Conservation (phyloP, 2,113 vertebrate genomes). For the Vidua macroura region DNA sequence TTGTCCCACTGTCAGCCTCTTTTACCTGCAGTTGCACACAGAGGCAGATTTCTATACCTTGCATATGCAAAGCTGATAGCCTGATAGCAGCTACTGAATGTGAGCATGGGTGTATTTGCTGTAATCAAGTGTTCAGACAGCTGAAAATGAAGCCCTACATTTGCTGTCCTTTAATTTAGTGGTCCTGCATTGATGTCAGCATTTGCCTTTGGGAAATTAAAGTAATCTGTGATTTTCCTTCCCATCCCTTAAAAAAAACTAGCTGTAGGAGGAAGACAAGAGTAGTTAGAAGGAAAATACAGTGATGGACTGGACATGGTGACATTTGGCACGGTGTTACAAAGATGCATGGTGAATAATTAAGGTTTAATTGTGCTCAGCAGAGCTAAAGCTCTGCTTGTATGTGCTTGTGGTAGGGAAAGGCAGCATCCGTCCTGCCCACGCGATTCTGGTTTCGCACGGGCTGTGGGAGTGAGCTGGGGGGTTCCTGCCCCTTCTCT, state of each 20-base stretch:
- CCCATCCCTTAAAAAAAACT: neutral
- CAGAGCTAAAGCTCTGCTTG: neutral
- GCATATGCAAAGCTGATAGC: neutral
- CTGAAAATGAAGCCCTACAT: neutral
- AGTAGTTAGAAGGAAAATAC: neutral
- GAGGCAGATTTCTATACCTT: neutral
- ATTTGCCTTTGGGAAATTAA: neutral
- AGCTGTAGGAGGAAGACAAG: neutral
- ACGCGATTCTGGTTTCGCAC: accelerated
- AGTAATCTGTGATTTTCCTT: neutral
- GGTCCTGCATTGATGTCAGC: neutral
- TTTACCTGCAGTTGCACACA: neutral
- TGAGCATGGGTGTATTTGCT: neutral
- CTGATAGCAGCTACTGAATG: neutral
- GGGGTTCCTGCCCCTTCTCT: neutral
- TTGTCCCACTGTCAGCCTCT: neutral
- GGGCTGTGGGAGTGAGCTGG: neutral
- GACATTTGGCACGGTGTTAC: neutral
- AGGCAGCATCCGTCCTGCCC: neutral
- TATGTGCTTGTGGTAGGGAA: neutral
- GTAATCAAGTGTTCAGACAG: neutral
- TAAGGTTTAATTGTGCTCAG: neutral
- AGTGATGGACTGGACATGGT: neutral
- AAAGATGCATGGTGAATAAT: neutral
- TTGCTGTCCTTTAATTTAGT: neutral